These are phyloP conservation scores for Galeopterus variegatus DNA, from an alignment of 2,113 vertebrate species.

Conservation along the genomic window DNA sequence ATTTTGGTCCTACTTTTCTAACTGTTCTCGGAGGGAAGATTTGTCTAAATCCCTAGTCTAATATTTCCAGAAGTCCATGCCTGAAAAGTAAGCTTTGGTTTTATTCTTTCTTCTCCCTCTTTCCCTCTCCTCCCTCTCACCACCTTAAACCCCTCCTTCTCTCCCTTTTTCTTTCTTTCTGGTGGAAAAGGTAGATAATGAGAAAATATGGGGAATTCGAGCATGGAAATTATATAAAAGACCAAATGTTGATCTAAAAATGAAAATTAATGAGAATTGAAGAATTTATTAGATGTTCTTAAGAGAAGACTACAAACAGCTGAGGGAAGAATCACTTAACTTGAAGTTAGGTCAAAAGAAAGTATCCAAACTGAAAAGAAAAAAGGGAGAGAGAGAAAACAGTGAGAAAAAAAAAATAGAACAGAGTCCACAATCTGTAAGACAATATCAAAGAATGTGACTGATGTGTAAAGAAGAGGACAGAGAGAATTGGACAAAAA, in stretches of 20 bases:
- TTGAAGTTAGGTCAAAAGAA: neutral
- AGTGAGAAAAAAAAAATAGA: neutral
- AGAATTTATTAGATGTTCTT: constrained; percentile 7
- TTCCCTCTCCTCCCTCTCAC: neutral
- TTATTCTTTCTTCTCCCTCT: neutral
- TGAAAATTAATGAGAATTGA: neutral
- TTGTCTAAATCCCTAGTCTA: neutral
- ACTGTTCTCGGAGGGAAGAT: neutral
- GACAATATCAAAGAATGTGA: neutral
- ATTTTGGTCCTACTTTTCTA: constrained; percentile 13
- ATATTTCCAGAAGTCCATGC: neutral
- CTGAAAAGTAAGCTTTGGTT: neutral
- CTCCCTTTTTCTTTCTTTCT: neutral
- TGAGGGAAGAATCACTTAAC: neutral
- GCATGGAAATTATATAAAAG: neutral
- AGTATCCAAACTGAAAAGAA: neutral
- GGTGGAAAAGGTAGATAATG: neutral
- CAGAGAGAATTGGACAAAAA: neutral
- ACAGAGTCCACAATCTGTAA: neutral
- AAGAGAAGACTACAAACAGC: neutral
- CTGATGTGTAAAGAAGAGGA: neutral
- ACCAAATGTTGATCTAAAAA: neutral
- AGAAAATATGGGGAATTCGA: constrained; percentile 18
- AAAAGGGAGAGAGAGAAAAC: rapidly evolving
- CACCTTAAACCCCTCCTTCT: no score